Conservation (phyloP, 2,797 vertebrate species). For the Pteronotus mesoamericanus region DNA sequence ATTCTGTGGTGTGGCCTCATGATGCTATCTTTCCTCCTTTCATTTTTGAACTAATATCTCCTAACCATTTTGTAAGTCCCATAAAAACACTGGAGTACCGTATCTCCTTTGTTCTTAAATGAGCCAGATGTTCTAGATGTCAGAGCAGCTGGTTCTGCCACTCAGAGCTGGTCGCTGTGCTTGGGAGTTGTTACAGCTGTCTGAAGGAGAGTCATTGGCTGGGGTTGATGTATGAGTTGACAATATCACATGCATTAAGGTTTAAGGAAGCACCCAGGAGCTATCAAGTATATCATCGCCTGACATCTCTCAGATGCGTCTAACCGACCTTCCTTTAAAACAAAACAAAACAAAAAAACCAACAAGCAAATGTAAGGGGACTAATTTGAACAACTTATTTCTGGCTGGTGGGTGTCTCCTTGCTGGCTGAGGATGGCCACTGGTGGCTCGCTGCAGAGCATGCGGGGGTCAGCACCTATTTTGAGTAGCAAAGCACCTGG, state of each 20-base stretch:
- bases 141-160: neutral
- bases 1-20: neutral
- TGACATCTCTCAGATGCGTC: neutral
- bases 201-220: neutral
- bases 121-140: neutral
- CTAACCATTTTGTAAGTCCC: neutral
- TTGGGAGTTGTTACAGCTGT: neutral
- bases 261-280: neutral
- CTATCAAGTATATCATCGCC: neutral
- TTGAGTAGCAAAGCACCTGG: neutral
- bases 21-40: neutral
- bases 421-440: neutral
- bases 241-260: neutral
- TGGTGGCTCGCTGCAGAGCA: neutral
- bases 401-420: neutral
- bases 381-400: neutral
- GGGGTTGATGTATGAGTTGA: neutral
- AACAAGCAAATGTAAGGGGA: neutral
- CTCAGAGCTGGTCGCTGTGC: neutral
- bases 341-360: neutral
- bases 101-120: slow-evolving; percentile 6
- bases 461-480: neutral
- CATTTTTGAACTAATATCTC: neutral
- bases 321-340: neutral
- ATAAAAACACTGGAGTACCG: neutral